These are phyloP conservation scores for Metridium senile DNA, from an alignment of 92 coral and sea anemone genomes.

Conservation along the genomic window DNA sequence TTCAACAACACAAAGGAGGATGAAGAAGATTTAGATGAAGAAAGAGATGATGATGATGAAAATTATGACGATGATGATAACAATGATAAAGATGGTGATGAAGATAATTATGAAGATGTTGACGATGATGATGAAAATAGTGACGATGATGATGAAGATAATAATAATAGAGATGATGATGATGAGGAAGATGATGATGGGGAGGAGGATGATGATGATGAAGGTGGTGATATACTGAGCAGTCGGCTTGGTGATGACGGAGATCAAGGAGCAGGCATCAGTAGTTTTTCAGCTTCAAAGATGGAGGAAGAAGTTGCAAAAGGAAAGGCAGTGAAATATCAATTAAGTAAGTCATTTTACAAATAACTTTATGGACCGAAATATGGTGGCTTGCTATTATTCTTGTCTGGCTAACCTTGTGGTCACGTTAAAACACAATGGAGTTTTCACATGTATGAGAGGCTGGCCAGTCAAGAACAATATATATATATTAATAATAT, in stretches of 20 bases:
- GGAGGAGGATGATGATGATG: constrained; percentile 23
- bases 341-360: constrained; percentile 65
- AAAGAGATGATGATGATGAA: constrained; percentile 44
- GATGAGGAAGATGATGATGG: constrained; percentile 22
- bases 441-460: no score
- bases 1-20: background rate
- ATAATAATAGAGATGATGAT: constrained; percentile 17
- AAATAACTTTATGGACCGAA: background rate
- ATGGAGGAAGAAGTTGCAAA: constrained; percentile 75
- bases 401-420: no score
- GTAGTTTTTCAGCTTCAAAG: constrained; percentile 57
- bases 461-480: no score
- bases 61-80: constrained; percentile 23
- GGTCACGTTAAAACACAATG: no score
- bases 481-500: no score
- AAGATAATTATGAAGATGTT: constrained; percentile 17
- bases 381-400: no score
- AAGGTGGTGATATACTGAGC: constrained; percentile 13
- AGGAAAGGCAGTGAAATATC: constrained; percentile 86
- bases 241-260: constrained; percentile 16
- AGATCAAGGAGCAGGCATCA: constrained; percentile 50
- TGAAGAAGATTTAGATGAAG: constrained; percentile 20
- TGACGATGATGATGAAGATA: constrained; percentile 21
- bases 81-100: constrained; percentile 14
- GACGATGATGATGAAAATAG: constrained; percentile 22